Conservation (phyloP, 2,113 vertebrate species). For the Pyrgilauda ruficollis region DNA sequence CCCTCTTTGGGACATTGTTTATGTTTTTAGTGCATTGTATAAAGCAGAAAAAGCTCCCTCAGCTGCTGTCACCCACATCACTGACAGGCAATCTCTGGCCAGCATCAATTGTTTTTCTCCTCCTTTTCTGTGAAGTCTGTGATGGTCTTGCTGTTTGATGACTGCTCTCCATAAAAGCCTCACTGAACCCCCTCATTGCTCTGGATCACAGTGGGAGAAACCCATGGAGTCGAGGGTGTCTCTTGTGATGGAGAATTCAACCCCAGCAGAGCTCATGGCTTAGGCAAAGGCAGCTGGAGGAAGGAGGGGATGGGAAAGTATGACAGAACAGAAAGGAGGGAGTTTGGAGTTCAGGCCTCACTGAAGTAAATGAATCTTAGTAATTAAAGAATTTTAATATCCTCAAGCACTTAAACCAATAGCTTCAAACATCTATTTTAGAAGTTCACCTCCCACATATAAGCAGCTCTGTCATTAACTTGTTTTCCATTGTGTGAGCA, state of each 20-base stretch:
- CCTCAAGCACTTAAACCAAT: not conserved
- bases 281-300: not conserved
- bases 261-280: not conserved
- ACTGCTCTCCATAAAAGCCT: not conserved
- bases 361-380: not conserved
- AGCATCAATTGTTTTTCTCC: not conserved
- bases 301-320: not conserved
- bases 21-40: not conserved
- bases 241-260: not conserved
- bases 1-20: not conserved
- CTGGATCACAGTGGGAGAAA: not conserved
- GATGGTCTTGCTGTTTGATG: not conserved
- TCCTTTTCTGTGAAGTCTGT: not conserved
- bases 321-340: not conserved
- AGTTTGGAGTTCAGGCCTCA: not conserved
- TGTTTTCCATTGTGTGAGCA: not conserved
- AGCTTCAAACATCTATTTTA: not conserved
- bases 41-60: not conserved
- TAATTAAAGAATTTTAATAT: not conserved
- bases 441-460: not conserved
- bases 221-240: accelerated
- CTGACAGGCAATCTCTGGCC: not conserved
- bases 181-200: not conserved
- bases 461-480: not conserved
- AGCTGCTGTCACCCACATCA: not conserved